Conservation (phyloP, 2,888 invertebrate genomes). For the Epinotia bilunana region DNA sequence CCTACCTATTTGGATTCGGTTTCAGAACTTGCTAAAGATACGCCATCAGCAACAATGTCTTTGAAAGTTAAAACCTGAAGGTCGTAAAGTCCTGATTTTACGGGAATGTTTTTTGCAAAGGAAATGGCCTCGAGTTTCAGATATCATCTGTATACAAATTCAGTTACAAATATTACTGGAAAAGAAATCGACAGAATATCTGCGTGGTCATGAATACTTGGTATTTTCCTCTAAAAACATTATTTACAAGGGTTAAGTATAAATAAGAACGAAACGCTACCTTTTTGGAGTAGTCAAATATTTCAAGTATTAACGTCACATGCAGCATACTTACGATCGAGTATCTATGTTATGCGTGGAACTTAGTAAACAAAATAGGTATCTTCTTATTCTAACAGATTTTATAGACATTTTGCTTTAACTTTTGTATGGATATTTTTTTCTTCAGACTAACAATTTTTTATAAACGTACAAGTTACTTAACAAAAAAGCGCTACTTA, state of each 20-base stretch:
- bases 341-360: too few species aligned
- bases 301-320: too few species aligned
- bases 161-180: conserved; percentile 14
- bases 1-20: neutral
- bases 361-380: too few species aligned
- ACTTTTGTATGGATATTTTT: too few species aligned
- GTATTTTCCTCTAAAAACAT: conserved; percentile 10
- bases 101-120: conserved; percentile 8
- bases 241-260: conserved; percentile 11
- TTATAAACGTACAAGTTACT: too few species aligned
- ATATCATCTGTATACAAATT: conserved; percentile 39
- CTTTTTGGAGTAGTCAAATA: neutral
- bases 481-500: too few species aligned
- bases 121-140: conserved; percentile 28
- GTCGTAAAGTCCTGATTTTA: neutral
- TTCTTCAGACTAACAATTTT: too few species aligned
- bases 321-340: too few species aligned
- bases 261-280: neutral
- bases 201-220: conserved; percentile 30
- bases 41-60: conserved; percentile 6
- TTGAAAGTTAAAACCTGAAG: neutral
- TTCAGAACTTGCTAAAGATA: neutral
- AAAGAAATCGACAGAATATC: conserved; percentile 28
- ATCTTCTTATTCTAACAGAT: too few species aligned
- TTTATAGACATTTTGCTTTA: too few species aligned